Conservation (phyloP, 2,113 vertebrate genomes). For the Toxotes jaculatrix region DNA sequence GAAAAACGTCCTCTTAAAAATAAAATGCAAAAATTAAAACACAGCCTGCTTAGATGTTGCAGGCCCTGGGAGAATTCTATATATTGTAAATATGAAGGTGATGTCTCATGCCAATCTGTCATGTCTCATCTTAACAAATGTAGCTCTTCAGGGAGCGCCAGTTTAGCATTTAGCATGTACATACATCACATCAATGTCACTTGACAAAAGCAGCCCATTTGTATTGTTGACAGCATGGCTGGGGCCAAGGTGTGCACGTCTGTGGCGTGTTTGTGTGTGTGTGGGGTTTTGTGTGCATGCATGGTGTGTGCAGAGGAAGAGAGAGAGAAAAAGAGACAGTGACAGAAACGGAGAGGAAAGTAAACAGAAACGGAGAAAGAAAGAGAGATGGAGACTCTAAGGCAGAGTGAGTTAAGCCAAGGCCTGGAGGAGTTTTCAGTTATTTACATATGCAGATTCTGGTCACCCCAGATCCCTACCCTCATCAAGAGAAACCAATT, state of each 20-base stretch:
- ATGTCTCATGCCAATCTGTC: conserved; percentile 74
- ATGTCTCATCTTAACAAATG: conserved; percentile 75
- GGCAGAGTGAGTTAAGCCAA: conserved; percentile 42
- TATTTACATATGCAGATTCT: conserved; percentile 82
- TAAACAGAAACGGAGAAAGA: conserved; percentile 11
- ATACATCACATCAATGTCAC: conserved; percentile 78
- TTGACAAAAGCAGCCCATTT: conserved; percentile 66
- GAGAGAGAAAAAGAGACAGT: background rate
- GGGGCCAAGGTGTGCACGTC: conserved; percentile 44
- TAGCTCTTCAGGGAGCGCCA: conserved; percentile 58
- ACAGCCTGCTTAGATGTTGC: conserved; percentile 3
- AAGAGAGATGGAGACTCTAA: conserved; percentile 26
- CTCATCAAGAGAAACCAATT: conserved; percentile 84
- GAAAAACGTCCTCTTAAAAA: conserved; percentile 25
- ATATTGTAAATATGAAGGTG: conserved; percentile 69
- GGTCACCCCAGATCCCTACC: conserved; percentile 81
- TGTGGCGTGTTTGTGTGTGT: background rate
- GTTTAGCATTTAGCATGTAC: conserved; percentile 67
- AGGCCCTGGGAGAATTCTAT: conserved; percentile 45
- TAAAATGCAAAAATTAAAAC: conserved; percentile 39
- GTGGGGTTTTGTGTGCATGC: background rate
- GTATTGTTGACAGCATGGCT: conserved; percentile 63
- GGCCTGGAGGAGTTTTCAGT: conserved; percentile 75
- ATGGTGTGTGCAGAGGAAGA: background rate
- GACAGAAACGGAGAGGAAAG: conserved; percentile 24